Base-by-base conservation (phyloP, 1,140 invertebrate species). In the Drosophila setifemur region DNA sequence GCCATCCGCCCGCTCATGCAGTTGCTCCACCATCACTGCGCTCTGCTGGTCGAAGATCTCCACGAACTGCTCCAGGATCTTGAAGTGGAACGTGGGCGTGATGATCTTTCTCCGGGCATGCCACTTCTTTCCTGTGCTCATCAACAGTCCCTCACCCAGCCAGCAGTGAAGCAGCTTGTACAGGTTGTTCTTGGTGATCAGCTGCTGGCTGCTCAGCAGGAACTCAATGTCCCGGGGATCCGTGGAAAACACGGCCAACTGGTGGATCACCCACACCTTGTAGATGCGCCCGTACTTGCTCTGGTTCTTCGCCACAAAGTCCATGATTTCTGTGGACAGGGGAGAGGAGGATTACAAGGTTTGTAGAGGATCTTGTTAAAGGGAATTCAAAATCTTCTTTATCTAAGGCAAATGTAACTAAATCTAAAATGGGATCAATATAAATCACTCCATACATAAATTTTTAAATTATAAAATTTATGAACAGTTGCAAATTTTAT, bases 71-170 rank as follows among this genome's bases (percentile, higher is more conserved):
- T 96, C 93, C 18, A 96, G 89, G 45, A 97, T 96, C 76, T 94
- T 94, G 85, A 96, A 96, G 90, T 97, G 96, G 81, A 97, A 97
- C 1, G 96, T 94, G 7, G 96, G 96, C 1, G 96, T 97, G 18
- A 97, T 83, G 14, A 88, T 88, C 49, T 86, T 89, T 2, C 87
- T 44, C 3, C 86, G 63, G 0, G 64, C 31, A 42, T 78, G 69
- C 85, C 87, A 88, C 33, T 88, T 88, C 9, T 49, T 58, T 8
- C 81, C 87, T n/a, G 81, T 85, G 43, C 89, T 91, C 47, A 90
- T 83, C 11, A 91, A 68, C 16, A 92, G 66, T 1, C 91, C 91
- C n/a, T 82, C 85, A 42, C 91, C 91, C 33, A 92, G 71, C 91
- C 91, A 92, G 7, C 81, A 68, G 49, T 90, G 75, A 8, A 91